Evolutionary conservation across 2,888 invertebrate species (phyloP).

Genomic region (Agriotes lineatus): DNA sequence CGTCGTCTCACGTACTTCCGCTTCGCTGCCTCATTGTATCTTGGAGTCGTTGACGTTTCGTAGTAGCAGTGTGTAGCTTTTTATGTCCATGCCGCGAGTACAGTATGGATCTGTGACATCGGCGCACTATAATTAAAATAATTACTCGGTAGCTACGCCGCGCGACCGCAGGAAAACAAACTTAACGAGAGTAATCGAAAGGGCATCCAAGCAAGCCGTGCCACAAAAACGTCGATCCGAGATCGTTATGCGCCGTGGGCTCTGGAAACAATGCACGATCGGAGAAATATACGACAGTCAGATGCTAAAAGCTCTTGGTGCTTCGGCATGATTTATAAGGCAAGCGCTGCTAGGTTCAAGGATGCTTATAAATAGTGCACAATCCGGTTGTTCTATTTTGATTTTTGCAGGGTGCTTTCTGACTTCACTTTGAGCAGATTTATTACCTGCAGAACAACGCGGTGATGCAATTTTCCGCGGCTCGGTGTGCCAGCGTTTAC

Average conservation of each 20-base stretch:
- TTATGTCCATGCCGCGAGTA: constrained; percentile 17
- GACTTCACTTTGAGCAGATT: neutral
- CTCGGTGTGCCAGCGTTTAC: too few species aligned
- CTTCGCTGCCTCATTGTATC: constrained; percentile 47
- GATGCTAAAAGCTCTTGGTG: constrained; percentile 33
- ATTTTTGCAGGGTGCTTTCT: constrained; percentile 3
- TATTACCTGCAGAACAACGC: too few species aligned
- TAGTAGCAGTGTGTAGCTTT: constrained; percentile 22
- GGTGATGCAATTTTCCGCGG: too few species aligned
- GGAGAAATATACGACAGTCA: constrained; percentile 38
- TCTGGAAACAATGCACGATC: constrained; percentile 38
- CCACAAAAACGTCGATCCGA: constrained; percentile 14
- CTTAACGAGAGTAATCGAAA: constrained; percentile 24
- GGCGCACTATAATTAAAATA: constrained; percentile 25
- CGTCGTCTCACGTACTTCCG: constrained; percentile 52
- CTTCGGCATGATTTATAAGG: constrained; percentile 36
- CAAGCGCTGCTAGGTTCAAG: constrained; percentile 38
- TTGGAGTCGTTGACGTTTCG: constrained; percentile 51
- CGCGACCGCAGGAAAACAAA: constrained; percentile 9
- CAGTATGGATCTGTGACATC: constrained; percentile 23
- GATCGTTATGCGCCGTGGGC: constrained; percentile 36
- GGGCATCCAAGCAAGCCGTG: constrained; percentile 11
- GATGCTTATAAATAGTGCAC: constrained; percentile 36
- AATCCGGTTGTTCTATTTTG: constrained; percentile 26
- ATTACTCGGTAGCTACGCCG: constrained; percentile 20